Conservation (phyloP, 2,797 vertebrate species). For the Darevskia mixta region DNA sequence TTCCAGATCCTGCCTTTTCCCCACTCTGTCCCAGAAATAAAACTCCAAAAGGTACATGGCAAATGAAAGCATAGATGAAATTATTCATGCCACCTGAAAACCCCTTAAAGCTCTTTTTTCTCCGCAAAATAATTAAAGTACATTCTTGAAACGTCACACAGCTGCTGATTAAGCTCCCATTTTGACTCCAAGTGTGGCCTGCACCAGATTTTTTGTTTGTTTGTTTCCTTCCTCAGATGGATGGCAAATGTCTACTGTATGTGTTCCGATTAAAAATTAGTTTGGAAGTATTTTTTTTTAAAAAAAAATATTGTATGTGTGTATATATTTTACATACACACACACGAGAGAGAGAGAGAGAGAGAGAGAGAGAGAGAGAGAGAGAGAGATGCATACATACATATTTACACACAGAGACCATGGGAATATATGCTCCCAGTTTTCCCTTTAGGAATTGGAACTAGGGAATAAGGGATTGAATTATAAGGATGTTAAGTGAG, state of each 20-base stretch:
- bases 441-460: too few species aligned
- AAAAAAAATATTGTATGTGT: background rate
- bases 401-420: too few species aligned
- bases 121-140: constrained; percentile 48
- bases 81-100: constrained; percentile 29
- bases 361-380: too few species aligned
- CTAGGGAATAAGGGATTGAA: too few species aligned
- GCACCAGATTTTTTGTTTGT: background rate
- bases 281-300: too few species aligned
- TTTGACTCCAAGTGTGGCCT: background rate
- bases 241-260: background rate
- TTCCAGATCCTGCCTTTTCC: background rate
- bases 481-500: too few species aligned
- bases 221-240: background rate
- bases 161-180: constrained; percentile 31
- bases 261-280: background rate
- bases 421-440: too few species aligned
- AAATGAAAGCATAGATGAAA: background rate
- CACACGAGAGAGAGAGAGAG: too few species aligned
- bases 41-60: constrained; percentile 7
- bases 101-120: background rate
- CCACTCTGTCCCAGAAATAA: background rate
- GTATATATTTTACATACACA: background rate
- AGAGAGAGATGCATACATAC: too few species aligned
- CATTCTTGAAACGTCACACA: constrained; percentile 1